Evolutionary conservation across 2,797 vertebrate genomes (phyloP).

Genomic region (Pangasius macronema): DNA sequence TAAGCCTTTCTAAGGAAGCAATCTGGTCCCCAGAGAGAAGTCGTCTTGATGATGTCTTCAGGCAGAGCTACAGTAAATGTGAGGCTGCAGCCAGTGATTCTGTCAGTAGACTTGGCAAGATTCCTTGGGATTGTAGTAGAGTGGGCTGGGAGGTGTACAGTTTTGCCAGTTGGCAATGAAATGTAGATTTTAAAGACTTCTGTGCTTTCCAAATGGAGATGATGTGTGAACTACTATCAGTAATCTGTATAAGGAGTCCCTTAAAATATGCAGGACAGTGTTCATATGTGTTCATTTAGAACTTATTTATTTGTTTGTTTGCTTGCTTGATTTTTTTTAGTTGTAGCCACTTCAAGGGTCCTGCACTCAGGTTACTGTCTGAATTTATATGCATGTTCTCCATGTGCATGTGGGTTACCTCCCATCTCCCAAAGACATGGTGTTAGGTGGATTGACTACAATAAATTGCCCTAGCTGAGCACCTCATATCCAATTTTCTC

Average conservation of each 20-base stretch:
- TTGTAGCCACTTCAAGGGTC: background rate
- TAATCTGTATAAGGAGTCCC: background rate
- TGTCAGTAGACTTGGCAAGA: slow-evolving; percentile 4
- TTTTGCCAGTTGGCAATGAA: slow-evolving; percentile 8
- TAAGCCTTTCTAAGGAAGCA: background rate
- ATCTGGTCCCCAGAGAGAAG: background rate
- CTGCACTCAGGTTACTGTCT: background rate
- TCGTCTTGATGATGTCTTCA: background rate
- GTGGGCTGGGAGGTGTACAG: background rate
- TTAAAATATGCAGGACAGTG: background rate
- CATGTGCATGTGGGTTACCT: background rate
- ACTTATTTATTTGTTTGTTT: background rate
- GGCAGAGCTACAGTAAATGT: background rate
- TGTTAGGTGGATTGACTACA: too few relatives aligned
- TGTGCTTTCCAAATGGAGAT: background rate
- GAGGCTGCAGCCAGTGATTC: background rate
- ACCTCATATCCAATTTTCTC: background rate
- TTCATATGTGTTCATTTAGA: background rate
- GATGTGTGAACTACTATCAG: background rate
- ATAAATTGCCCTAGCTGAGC: background rate
- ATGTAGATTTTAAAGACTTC: background rate
- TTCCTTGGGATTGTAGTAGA: background rate
- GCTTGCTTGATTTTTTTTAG: background rate
- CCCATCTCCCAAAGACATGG: background rate
- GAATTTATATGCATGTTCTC: background rate